Base-by-base conservation (phyloP, 1,140 invertebrate species). In the Amphibalanus amphitrite region DNA sequence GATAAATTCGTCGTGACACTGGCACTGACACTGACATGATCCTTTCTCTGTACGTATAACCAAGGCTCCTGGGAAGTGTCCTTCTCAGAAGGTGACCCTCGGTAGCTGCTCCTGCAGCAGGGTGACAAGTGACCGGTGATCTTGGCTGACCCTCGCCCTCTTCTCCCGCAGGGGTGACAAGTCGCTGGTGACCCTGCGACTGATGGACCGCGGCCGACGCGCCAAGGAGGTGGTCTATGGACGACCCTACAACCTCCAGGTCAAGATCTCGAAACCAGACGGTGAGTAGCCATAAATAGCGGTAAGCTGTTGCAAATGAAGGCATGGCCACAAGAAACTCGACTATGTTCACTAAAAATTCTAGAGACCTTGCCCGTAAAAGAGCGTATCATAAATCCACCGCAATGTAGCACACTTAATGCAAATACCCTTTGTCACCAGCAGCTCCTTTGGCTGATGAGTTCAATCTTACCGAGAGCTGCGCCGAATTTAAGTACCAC, bases 151-250 rank as follows among this genome's bases (percentile, higher is more conserved):
- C 23, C 23, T 4, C 6, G 64, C 26, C 20, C 6, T 6, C 33
- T 65, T 23, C 25, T 6, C 25, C 23, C 26, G 3, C 26, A n/a
- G 64, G 23, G 26, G 26, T 65, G 64, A n/a, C 6, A n/a, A 65
- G 28, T 67, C 65, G 8, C 26, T 67, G 65, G 65, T 67, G n/a
- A 28, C 65, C 3, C 65, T 67, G 3, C 1, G 28, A 1, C 17
- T 67, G 28, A 28, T 67, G 65, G 65, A 67, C n/a, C 26, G 28
- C 8, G 65, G 65, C 4, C 65, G 75, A 47, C 74, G 67, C 38
- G 73, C 74, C 15, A 72, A 74, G 69, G 76, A 77, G 71, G 70
- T 77, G 69, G 72, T 75, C 29, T 72, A 74, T 40, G 74, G 75
- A 17, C 70, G 75, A 69, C 70, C 74, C 40, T 77, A 77, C 69